A percentile compares a stretch with the other conserved stretches of the same genome.
phyloP scores from a whole-genome alignment of 2,888 invertebrate species.

The Pomacea canaliculata region DNA sequence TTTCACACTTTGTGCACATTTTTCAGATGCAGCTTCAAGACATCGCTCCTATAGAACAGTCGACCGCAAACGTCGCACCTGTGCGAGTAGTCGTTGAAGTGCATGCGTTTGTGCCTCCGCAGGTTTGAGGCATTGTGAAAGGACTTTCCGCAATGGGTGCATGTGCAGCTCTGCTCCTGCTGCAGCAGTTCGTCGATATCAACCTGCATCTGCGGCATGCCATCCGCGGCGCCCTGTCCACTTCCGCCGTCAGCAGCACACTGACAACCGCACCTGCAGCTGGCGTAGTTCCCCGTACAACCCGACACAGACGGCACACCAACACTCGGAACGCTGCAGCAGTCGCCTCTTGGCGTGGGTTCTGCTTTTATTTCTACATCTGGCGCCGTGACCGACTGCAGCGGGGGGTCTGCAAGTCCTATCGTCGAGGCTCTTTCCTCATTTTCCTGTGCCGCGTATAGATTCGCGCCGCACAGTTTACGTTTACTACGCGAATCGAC shows the following conservation, averaged over 20 bases:
- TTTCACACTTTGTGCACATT: slow-evolving; percentile 6
- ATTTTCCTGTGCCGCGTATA: too few relatives aligned
- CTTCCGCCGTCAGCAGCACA: neutral
- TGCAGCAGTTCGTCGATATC: neutral
- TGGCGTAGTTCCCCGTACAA: slow-evolving; percentile 1
- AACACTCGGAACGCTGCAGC: too few relatives aligned
- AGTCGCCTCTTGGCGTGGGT: too few relatives aligned
- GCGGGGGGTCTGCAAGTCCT: too few relatives aligned
- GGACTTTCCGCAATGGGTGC: slow-evolving; percentile 7
- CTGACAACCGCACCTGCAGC: slow-evolving; percentile 8
- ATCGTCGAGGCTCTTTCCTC: too few relatives aligned
- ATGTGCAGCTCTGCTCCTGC: slow-evolving; percentile 6
- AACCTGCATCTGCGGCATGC: neutral
- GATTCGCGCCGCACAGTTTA: too few relatives aligned
- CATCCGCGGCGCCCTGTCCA: neutral
- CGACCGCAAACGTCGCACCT: slow-evolving; percentile 17
- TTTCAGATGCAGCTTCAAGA: slow-evolving; percentile 14
- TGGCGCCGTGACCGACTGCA: too few relatives aligned
- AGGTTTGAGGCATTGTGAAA: slow-evolving; percentile 7
- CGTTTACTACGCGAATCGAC: too few relatives aligned
- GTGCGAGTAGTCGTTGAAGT: slow-evolving; percentile 9
- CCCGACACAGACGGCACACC: neutral
- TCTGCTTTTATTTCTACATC: too few relatives aligned
- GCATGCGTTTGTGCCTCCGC: neutral
- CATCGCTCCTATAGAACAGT: slow-evolving; percentile 17